phyloP scores from a whole-genome alignment of 2,888 invertebrate species.

The Osedax frankpressi region DNA sequence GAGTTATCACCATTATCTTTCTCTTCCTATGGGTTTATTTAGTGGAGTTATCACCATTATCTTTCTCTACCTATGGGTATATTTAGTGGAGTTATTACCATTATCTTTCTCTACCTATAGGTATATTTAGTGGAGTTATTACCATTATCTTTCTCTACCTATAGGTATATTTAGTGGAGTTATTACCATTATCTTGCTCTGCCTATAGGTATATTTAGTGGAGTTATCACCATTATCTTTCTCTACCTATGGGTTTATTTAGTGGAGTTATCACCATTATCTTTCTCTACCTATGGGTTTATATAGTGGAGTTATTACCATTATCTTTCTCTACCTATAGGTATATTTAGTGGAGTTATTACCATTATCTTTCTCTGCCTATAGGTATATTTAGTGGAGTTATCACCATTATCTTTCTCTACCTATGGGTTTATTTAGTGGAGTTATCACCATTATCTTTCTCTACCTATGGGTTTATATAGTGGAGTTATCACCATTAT shows the following conservation, averaged over 20 bases:
- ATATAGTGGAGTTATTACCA: background rate
- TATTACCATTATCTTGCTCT: background rate
- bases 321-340: too few species aligned
- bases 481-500: slow-evolving; percentile 46
- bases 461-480: background rate
- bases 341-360: slow-evolving; percentile 46
- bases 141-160: too few species aligned
- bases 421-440: slow-evolving; percentile 48
- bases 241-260: slow-evolving; percentile 49
- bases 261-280: slow-evolving; percentile 22
- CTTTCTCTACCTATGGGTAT: too few species aligned
- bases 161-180: slow-evolving; percentile 49
- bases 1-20: background rate
- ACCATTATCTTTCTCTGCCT: background rate
- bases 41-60: too few species aligned
- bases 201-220: background rate
- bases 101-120: background rate
- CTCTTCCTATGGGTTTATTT: background rate
- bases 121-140: background rate
- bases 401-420: slow-evolving; percentile 48
- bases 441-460: background rate
- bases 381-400: background rate
- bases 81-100: slow-evolving; percentile 36
- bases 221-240: too few species aligned
- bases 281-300: background rate